Evolutionary conservation across 2,113 vertebrate genomes (phyloP).

Genomic region (Rhea pennata): DNA sequence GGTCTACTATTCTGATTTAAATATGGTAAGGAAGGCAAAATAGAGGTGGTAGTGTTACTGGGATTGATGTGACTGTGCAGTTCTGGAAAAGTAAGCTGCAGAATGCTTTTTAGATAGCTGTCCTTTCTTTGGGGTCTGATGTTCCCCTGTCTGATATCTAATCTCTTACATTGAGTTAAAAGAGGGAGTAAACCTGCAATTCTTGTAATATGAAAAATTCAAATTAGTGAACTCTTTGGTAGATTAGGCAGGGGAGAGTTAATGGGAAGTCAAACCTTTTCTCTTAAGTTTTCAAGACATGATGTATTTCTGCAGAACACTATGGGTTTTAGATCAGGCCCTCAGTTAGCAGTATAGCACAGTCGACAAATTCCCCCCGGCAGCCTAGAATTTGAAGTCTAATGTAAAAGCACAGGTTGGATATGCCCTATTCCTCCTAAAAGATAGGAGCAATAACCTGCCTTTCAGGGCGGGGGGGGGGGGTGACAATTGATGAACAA

Average conservation of each 20-base stretch:
- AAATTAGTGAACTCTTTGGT: not conserved
- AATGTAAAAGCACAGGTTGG: too few species aligned
- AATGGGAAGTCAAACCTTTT: not conserved
- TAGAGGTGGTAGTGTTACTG: not conserved
- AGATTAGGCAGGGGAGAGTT: not conserved
- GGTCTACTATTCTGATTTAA: constrained; percentile 93
- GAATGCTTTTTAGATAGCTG: not conserved
- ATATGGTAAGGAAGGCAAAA: constrained; percentile 81
- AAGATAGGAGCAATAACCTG: too few species aligned
- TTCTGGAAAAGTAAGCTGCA: not conserved
- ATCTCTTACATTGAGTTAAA: not conserved
- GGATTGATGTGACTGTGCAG: not conserved
- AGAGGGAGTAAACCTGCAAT: not conserved
- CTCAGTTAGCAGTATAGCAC: not conserved
- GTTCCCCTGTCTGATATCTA: not conserved
- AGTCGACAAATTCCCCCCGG: not conserved
- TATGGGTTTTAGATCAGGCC: not conserved
- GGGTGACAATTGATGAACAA: not conserved
- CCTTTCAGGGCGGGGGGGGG: not conserved
- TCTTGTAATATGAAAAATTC: not conserved
- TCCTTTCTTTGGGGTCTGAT: not conserved
- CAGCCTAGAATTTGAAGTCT: not conserved
- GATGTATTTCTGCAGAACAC: not conserved
- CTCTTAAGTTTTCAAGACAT: not conserved
- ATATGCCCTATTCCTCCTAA: too few species aligned